These are phyloP conservation scores for Scaptodrosophila latifasciaeformis DNA, from an alignment of 2,888 invertebrate species.

Conservation along the genomic window DNA sequence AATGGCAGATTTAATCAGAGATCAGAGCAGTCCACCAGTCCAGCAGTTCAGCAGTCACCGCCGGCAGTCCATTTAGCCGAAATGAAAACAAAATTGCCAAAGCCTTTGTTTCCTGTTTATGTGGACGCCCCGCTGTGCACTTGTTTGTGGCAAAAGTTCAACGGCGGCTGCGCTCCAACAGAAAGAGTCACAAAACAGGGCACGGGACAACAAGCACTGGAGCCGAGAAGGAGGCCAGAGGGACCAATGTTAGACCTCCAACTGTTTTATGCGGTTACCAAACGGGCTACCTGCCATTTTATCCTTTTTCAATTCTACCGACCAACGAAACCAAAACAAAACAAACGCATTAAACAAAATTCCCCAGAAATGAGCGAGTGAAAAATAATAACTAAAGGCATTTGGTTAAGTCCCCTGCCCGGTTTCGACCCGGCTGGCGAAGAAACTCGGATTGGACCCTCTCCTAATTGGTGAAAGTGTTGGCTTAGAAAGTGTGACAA, in stretches of 20 bases:
- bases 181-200: not conserved
- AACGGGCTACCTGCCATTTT: not conserved
- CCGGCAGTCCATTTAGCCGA: constrained; percentile 43
- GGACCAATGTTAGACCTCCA: no score
- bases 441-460: no score
- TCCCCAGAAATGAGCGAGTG: no score
- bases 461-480: constrained; percentile 62
- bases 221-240: no score
- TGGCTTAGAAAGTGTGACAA: constrained; percentile 61
- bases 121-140: constrained; percentile 68
- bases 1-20: not conserved
- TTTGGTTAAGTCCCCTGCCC: no score
- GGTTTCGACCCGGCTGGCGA: no score
- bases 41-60: constrained; percentile 37
- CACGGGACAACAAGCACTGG: no score
- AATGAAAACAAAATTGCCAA: constrained; percentile 62
- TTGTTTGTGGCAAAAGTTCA: constrained; percentile 70
- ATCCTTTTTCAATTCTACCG: not conserved
- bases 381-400: no score
- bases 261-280: constrained; percentile 58
- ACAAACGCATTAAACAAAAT: no score
- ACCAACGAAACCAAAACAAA: no score
- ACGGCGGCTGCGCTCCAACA: constrained; percentile 21
- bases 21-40: constrained; percentile 7
- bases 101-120: not conserved